Evolutionary conservation across 2,888 invertebrate genomes (phyloP).

Genomic region (Nysson spinosus): DNA sequence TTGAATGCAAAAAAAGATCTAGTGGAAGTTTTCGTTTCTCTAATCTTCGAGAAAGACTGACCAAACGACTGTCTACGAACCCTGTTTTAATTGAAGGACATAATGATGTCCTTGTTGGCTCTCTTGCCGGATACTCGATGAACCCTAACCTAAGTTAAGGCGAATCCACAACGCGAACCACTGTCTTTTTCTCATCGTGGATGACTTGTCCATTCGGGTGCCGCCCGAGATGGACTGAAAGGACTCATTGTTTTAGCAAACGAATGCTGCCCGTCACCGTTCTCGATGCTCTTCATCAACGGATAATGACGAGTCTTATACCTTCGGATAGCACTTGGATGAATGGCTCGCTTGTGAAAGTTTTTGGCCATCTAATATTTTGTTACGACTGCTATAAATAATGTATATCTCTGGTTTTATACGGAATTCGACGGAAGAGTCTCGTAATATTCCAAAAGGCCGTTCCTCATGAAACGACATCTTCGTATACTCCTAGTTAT

Average conservation of each 20-base stretch:
- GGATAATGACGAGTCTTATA: slow-evolving; percentile 71
- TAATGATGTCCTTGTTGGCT: slow-evolving; percentile 61
- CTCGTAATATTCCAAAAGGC: background rate
- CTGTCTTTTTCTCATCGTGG: slow-evolving; percentile 59
- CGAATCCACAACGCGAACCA: slow-evolving; percentile 54
- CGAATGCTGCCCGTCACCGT: slow-evolving; percentile 59
- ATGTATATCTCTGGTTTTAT: slow-evolving; percentile 17
- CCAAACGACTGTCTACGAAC: slow-evolving; percentile 31
- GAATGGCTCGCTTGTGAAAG: slow-evolving; percentile 56
- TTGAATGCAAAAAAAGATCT: slow-evolving; percentile 34
- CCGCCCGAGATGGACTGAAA: slow-evolving; percentile 58
- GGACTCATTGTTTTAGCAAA: slow-evolving; percentile 67
- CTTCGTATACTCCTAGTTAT: background rate
- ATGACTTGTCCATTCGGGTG: slow-evolving; percentile 41
- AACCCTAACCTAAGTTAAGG: slow-evolving; percentile 61
- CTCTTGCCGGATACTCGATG: slow-evolving; percentile 36
- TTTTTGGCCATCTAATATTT: slow-evolving; percentile 41
- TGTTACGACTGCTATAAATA: slow-evolving; percentile 40
- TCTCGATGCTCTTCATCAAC: slow-evolving; percentile 68
- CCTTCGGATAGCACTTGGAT: slow-evolving; percentile 57
- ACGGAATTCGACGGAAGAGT: slow-evolving; percentile 17
- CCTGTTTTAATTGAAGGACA: slow-evolving; percentile 61
- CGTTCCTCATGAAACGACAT: background rate
- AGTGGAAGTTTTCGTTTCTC: too few relatives aligned
- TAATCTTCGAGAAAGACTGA: slow-evolving; percentile 19